phyloP scores from a whole-genome alignment of 2,888 invertebrate genomes.

The Drosophila paucipuncta region DNA sequence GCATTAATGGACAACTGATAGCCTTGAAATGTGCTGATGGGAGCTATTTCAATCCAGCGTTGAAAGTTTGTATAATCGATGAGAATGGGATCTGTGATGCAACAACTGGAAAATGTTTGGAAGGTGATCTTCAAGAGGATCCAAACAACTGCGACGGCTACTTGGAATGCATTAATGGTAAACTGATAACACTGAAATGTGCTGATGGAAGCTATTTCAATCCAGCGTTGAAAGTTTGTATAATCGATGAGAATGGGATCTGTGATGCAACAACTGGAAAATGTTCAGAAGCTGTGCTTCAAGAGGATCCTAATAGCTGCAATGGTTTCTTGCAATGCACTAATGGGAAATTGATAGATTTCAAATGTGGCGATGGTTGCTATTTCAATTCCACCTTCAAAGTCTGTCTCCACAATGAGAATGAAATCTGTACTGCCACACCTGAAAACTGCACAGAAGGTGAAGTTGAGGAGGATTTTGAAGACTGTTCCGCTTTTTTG shows the following conservation, averaged over 20 bases:
- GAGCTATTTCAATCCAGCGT: constrained; percentile 29
- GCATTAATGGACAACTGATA: not conserved
- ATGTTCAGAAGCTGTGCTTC: not conserved
- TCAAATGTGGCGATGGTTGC: constrained; percentile 5
- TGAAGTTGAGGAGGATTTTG: constrained; percentile 7
- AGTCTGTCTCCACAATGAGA: constrained; percentile 14
- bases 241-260: constrained; percentile 29
- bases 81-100: constrained; percentile 19
- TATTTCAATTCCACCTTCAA: constrained; percentile 11
- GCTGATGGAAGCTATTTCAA: constrained; percentile 42
- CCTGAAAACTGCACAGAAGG: constrained; percentile 5
- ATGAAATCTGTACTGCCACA: not conserved
- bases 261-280: constrained; percentile 8
- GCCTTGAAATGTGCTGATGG: constrained; percentile 35
- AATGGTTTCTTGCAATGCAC: constrained; percentile 23
- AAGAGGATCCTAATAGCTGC: not conserved
- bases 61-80: constrained; percentile 36
- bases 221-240: constrained; percentile 8
- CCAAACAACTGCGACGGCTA: constrained; percentile 5
- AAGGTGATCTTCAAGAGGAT: not conserved
- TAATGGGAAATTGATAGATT: not conserved
- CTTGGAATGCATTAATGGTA: constrained; percentile 9
- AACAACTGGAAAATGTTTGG: not conserved
- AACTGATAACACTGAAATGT: constrained; percentile 12
- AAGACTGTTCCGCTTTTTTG: constrained; percentile 17